Percentiles rank a stretch among this genome's conserved stretches.
These are phyloP conservation scores for Phengaris arion DNA, from an alignment of 2,888 invertebrate genomes.

Conservation along the genomic window DNA sequence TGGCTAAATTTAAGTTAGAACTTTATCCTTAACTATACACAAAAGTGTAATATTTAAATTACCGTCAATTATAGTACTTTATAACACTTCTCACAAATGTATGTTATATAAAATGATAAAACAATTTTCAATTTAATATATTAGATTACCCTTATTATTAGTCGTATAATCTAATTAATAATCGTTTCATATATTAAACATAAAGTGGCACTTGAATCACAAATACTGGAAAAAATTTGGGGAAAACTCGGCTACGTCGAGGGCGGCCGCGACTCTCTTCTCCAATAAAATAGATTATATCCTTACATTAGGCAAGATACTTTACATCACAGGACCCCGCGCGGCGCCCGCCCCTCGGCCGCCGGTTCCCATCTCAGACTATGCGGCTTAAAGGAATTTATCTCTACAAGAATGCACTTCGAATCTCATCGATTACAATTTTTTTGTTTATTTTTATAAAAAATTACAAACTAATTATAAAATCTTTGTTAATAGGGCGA, in stretches of 20 bases:
- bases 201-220: conserved; percentile 89
- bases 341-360: conserved; percentile 31
- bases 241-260: conserved; percentile 76
- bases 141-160: conserved; percentile 80
- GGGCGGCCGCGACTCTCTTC: conserved; percentile 54
- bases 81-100: conserved; percentile 79
- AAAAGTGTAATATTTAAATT: conserved; percentile 79
- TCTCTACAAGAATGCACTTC: conserved; percentile 78
- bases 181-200: conserved; percentile 83
- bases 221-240: conserved; percentile 86
- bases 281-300: conserved; percentile 29
- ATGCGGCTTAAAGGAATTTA: conserved; percentile 76
- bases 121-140: conserved; percentile 80
- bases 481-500: conserved; percentile 62
- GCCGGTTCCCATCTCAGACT: conserved; percentile 62
- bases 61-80: conserved; percentile 78
- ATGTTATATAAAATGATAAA: conserved; percentile 81
- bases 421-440: conserved; percentile 75
- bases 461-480: conserved; percentile 74
- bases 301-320: conserved; percentile 72
- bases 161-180: conserved; percentile 79
- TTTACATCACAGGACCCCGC: conserved; percentile 63
- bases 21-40: conserved; percentile 79
- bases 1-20: conserved; percentile 81
- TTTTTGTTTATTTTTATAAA: conserved; percentile 58